Conservation (phyloP, 2,888 invertebrate genomes). For the Amiota communis region DNA sequence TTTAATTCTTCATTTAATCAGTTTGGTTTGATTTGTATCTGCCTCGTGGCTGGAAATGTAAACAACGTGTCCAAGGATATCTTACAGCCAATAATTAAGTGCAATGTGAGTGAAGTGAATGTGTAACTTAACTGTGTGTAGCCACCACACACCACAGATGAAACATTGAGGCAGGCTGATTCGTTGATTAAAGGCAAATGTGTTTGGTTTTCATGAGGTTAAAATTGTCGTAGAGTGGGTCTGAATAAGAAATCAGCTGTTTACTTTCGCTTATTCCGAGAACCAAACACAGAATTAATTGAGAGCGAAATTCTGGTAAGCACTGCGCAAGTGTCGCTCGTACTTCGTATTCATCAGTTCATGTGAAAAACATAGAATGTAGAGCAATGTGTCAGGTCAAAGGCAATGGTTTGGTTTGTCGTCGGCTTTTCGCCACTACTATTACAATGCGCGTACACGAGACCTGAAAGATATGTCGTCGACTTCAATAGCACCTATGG, state of each 20-base stretch:
- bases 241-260: slow-evolving; percentile 51
- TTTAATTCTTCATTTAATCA: too few species aligned
- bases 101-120: slow-evolving; percentile 21
- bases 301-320: not conserved
- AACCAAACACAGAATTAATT: not conserved
- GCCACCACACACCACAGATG: not conserved
- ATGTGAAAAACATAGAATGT: slow-evolving; percentile 61
- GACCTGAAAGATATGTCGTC: slow-evolving; percentile 35
- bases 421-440: slow-evolving; percentile 2
- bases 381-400: slow-evolving; percentile 69
- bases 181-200: not conserved
- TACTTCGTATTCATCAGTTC: slow-evolving; percentile 19
- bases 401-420: slow-evolving; percentile 38
- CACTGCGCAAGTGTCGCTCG: slow-evolving; percentile 46
- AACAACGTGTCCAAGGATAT: not conserved
- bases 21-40: too few species aligned
- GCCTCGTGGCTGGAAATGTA: too few species aligned
- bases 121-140: not conserved
- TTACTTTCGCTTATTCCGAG: slow-evolving; percentile 36
- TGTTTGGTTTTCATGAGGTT: too few species aligned
- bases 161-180: slow-evolving; percentile 14
- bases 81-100: slow-evolving; percentile 27
- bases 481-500: too few species aligned
- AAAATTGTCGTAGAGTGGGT: not conserved
- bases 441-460: slow-evolving; percentile 36